Conservation (phyloP, 1,140 invertebrate species). For the Metaphire vulgaris region DNA sequence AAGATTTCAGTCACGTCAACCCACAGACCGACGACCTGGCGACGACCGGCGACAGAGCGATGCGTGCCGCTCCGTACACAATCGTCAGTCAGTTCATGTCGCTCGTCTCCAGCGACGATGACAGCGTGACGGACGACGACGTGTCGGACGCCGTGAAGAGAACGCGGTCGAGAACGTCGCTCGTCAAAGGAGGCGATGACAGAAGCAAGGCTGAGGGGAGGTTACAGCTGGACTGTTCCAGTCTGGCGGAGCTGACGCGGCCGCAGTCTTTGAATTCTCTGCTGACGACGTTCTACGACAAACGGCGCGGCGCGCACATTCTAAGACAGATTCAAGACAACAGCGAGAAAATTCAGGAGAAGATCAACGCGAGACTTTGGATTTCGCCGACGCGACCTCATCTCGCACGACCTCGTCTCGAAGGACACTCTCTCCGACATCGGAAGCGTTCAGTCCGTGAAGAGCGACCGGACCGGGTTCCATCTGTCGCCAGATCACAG, state of each 20-base stretch:
- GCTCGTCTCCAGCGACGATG: slow-evolving; percentile 41
- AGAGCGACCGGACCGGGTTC: slow-evolving; percentile 5
- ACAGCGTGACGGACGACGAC: slow-evolving; percentile 41
- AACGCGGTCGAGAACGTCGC: neutral
- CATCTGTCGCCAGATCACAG: neutral
- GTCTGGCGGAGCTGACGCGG: slow-evolving; percentile 1
- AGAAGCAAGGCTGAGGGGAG: neutral
- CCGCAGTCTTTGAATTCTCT: slow-evolving; percentile 7
- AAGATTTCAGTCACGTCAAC: slow-evolving; percentile 45
- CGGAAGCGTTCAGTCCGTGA: slow-evolving; percentile 6
- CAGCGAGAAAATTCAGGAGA: slow-evolving; percentile 18
- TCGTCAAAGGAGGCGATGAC: neutral
- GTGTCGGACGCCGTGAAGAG: slow-evolving; percentile 25
- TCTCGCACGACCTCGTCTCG: neutral
- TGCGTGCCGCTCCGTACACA: slow-evolving; percentile 48
- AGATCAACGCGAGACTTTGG: slow-evolving; percentile 23
- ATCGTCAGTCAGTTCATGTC: slow-evolving; percentile 48
- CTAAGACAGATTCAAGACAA: slow-evolving; percentile 28
- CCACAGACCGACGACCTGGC: slow-evolving; percentile 36
- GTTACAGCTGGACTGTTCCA: neutral
- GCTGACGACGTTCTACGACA: slow-evolving; percentile 18
- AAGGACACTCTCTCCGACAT: slow-evolving; percentile 14
- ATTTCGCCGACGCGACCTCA: slow-evolving; percentile 6
- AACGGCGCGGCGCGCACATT: slow-evolving; percentile 16
- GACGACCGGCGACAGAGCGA: slow-evolving; percentile 45